Base-by-base conservation (phyloP, 1,140 invertebrate genomes). In the Pectinophora gossypiella region DNA sequence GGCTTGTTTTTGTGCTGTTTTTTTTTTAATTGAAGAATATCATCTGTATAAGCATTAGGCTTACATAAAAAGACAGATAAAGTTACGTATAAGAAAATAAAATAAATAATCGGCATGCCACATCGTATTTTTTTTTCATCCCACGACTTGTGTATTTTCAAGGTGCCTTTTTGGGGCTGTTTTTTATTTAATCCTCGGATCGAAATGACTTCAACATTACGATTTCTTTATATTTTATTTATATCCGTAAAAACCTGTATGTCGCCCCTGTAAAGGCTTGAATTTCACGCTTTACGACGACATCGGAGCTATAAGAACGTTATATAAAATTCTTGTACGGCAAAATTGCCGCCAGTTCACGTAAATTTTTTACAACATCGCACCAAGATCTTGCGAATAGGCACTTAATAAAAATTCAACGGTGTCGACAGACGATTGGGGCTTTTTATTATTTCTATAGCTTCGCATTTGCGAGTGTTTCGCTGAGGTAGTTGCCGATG, bases 321-420 rank as follows among this genome's bases (percentile, higher is more conserved):
- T 71, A 66, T 68, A 70, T 66, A 70, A 72, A 72, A 72, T 54
- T 72, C 61, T 65, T 65, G 59, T 64, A 54, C 48, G 63, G 51
- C 59, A 56, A 66, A 76, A 76, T 70, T 69, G 68, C 58, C 61
- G 32, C 23, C 51, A 54, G 60, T 68, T 56, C 58, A 56, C 65
- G 65, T 69, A 71, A 68, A 68, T 69, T 72, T 73, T 76, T 72
- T 67, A 72, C 57, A 59, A 40, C 56, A 54, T 55, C 56, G 38
- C 48, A 38, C 32, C 48, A 47, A 55, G 54, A 64, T 57, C 59
- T 70, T 54, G 56, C 53, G 50, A 68, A 68, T 64, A 54, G 63
- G 52, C 51, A 68, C 72, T 74, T 72, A 57, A 72, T 68, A 75
- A 70, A 72, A 70, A 61, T 68, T 70, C 71, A 64, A 66, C 48